A percentile compares a stretch with the other conserved stretches of the same genome.
phyloP scores from a whole-genome alignment of 2,888 invertebrate species.

The Epinotia demarniana region DNA sequence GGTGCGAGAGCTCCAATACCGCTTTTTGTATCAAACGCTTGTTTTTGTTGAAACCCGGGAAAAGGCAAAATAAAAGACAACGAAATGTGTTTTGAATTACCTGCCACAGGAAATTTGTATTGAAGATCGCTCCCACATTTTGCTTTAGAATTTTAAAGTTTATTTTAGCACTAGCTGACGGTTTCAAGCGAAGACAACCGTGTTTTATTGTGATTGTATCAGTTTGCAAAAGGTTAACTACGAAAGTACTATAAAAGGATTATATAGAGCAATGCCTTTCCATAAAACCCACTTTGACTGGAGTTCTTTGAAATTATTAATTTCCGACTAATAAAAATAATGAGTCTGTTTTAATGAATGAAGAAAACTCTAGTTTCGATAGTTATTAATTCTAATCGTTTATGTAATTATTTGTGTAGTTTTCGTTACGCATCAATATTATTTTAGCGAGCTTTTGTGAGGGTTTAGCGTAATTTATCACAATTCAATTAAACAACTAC shows the following conservation, averaged over 20 bases:
- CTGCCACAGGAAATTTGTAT: conserved; percentile 45
- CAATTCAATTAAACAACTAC: no score
- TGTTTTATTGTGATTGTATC: conserved; percentile 10
- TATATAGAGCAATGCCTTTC: neutral
- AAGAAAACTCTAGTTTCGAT: no score
- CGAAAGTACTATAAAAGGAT: neutral
- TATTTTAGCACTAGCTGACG: conserved; percentile 11
- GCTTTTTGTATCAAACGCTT: conserved; percentile 59
- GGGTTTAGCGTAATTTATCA: no score
- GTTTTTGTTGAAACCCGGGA: conserved; percentile 51
- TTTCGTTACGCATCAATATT: no score
- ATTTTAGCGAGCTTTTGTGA: no score
- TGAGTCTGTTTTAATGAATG: neutral
- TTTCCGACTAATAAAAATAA: neutral
- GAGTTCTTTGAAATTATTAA: neutral
- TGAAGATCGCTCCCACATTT: conserved; percentile 41
- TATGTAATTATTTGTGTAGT: no score
- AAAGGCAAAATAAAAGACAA: conserved; percentile 46
- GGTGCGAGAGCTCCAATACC: conserved; percentile 62
- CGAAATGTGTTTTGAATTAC: conserved; percentile 46
- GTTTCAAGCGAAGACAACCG: neutral
- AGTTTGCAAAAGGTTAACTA: neutral
- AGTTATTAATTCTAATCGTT: no score
- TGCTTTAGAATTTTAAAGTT: conserved; percentile 20
- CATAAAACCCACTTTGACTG: neutral